A percentile compares a stretch with the other conserved stretches of the same genome.
Conservation (phyloP, 2,797 vertebrate genomes). For the Microctenopoma stevenorrisi region DNA sequence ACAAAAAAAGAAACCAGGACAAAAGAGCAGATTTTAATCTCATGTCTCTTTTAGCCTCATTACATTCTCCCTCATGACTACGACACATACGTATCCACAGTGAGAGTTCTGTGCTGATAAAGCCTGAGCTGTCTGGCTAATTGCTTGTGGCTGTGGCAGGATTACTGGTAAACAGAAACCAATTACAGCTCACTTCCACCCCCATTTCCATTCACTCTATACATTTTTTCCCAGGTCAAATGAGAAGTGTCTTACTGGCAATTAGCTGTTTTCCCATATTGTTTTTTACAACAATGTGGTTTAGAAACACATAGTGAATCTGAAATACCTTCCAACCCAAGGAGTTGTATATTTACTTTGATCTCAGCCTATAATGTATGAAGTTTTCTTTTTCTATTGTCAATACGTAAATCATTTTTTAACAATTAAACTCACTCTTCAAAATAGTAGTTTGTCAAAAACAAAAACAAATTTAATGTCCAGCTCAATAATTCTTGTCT, state of each 20-base stretch:
- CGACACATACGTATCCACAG: slow-evolving; percentile 10
- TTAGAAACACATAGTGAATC: slow-evolving; percentile 13
- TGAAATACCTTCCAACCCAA: slow-evolving; percentile 1
- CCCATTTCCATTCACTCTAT: slow-evolving; percentile 26
- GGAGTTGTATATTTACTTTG: background rate
- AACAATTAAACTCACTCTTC: background rate
- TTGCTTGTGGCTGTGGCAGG: slow-evolving; percentile 70
- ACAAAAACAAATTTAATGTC: background rate
- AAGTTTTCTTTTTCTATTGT: no score
- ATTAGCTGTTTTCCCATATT: slow-evolving; percentile 33
- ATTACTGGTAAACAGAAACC: slow-evolving; percentile 78
- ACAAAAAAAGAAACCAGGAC: slow-evolving; percentile 43
- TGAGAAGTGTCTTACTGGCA: slow-evolving; percentile 49
- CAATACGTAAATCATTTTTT: no score
- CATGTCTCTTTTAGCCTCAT: slow-evolving; percentile 45
- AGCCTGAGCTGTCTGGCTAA: slow-evolving; percentile 65
- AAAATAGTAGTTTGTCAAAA: background rate
- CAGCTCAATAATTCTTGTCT: background rate
- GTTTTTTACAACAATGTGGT: background rate
- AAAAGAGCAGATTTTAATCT: slow-evolving; percentile 55
- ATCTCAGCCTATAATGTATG: slow-evolving; percentile 5
- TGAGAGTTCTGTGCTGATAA: slow-evolving; percentile 62
- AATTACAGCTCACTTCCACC: slow-evolving; percentile 69
- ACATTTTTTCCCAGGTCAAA: slow-evolving; percentile 40
- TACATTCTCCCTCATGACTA: slow-evolving; percentile 47